phyloP scores from a whole-genome alignment of 92 coral and sea anemone species.

The Palythoa caribaeorum region DNA sequence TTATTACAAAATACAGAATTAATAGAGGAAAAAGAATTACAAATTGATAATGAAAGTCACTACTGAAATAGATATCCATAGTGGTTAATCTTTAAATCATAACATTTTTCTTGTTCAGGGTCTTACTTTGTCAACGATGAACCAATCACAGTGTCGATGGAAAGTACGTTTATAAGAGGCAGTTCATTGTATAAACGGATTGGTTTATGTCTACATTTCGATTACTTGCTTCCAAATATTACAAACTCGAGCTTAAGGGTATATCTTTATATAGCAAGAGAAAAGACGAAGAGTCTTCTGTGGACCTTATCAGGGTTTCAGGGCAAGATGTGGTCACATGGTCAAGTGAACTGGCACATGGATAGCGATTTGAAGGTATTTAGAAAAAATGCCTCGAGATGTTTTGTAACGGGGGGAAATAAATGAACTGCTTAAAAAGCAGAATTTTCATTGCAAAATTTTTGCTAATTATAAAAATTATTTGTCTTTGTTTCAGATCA shows the following conservation, averaged over 20 bases:
- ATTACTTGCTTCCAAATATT: constrained; percentile 63
- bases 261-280: constrained; percentile 35
- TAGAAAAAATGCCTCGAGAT: background rate
- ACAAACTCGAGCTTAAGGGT: constrained; percentile 62
- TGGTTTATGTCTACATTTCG: constrained; percentile 72
- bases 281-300: constrained; percentile 42
- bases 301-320: constrained; percentile 77
- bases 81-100: background rate
- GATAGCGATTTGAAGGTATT: constrained; percentile 66
- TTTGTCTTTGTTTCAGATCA: constrained; percentile 20
- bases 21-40: too few relatives aligned
- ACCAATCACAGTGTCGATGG: constrained; percentile 52
- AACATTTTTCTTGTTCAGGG: constrained; percentile 17
- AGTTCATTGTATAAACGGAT: constrained; percentile 34
- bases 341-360: constrained; percentile 62
- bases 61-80: background rate
- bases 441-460: background rate
- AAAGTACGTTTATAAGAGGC: constrained; percentile 60
- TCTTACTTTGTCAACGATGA: constrained; percentile 17
- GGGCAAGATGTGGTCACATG: constrained; percentile 71
- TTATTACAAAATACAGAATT: too few relatives aligned
- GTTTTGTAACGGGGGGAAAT: background rate
- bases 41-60: too few relatives aligned
- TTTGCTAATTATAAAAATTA: background rate
- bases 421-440: background rate